Evolutionary conservation across 2,888 invertebrate genomes (phyloP), one percentile per base, ranked within the genome.

Genomic region (Agrochola circellaris): DNA sequence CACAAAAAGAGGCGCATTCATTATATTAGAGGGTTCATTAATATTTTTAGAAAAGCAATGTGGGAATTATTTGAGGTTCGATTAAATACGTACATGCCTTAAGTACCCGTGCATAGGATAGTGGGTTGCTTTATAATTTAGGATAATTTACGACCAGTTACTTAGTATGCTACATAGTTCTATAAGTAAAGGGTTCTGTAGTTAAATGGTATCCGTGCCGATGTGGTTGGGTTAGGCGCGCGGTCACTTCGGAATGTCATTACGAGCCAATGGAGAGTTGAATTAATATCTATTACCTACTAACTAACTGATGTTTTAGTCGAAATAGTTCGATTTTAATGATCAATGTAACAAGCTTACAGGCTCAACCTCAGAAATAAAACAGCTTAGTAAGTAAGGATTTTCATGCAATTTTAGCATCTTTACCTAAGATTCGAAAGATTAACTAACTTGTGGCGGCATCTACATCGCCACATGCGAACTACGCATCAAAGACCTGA

Each of bases 81-180:
- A 11, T 56, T 11, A n/a, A 54, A 54, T 23, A 56, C 54, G 8
- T 58, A 6, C 7, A 15, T n/a, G n/a, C n/a, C n/a, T n/a, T n/a
- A n/a, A n/a, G n/a, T n/a, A 58, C 58, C n/a, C 30, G 13, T 20
- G 11, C n/a, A 34, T 69, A 86, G 91, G 88, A 78, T 93, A 91
- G 76, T 92, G 92, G 93, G 91, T 93, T 83, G 84, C 69, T 76
- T 85, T 60, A 58, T 65, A 56, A 72, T 64, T 56, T 34, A 56
- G 11, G 26, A 65, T 34, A 45, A 30, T 20, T 70, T 48, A 51
- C 15, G 30, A 0, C 15, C 15, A 15, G 45, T n/a, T 56, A 23
- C 71, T 48, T n/a, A n/a, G n/a, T n/a, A 11, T 72, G 30, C 15
- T 56, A 51, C 26, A 67, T 62, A 62, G 61, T 58, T 42, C 2